Evolutionary conservation across 2,888 invertebrate genomes (phyloP), one percentile per base, ranked within the genome.

Genomic region (Aquatica leii): DNA sequence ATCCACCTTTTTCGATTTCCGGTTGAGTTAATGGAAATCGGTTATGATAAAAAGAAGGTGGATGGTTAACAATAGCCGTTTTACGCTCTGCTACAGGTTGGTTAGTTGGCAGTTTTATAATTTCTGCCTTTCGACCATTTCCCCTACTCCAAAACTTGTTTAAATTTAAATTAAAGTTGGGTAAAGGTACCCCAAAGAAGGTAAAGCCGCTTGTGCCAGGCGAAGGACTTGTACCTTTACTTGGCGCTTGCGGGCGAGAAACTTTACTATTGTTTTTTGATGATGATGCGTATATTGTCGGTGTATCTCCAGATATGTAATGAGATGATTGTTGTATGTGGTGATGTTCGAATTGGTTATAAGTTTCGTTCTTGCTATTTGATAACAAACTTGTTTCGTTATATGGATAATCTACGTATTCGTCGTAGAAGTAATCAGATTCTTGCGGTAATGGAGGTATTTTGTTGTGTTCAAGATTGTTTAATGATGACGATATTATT

Each of bases 141-240:
- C 81, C 80, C 1, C 80, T 80, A 12, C 75, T 73, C 34, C 76
- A 85, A 41, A 92, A 81, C 72, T 88, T 88, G 9, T 88, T 88
- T 74, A 93, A 86, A 69, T 89, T 89, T 73, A 93, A 86, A 69
- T 89, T 89, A 49, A 94, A 78, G 37, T 87, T 85, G 1, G 93
- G 91, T 62, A 94, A 77, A 0, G 94, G 94, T 76, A 94, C 88
- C 0, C 94, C 94, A 74, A 94, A 94, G 76, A 94, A 93, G 11
- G 94, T 93, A 70, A 93, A 93, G 0, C 90, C 87, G 65, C 87
- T 87, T 21, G 81, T 83, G 55, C 85, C 84, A 0, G 88, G 86
- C 0, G 86, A 81, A 24, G 24, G 24, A 50, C 78, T 72, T 6
- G 79, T 74, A 62, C 74, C 77, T 69, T 80, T 80, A 0, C 79